These are phyloP conservation scores for Ecdyonurus torrentis DNA, from an alignment of 2,888 invertebrate genomes.

Conservation along the genomic window DNA sequence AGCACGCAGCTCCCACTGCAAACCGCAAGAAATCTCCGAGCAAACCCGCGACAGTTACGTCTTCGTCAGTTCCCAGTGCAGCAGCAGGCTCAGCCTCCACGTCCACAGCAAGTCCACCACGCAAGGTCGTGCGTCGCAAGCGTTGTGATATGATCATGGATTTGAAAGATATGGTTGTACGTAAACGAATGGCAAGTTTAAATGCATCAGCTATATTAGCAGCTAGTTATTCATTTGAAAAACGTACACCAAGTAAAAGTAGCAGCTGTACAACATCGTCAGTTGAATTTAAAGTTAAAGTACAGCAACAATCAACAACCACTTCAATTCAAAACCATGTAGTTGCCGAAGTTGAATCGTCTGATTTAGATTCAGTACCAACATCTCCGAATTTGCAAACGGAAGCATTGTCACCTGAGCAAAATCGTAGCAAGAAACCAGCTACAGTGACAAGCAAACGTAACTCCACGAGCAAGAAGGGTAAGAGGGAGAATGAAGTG, in stretches of 20 bases:
- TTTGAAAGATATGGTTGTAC: constrained; percentile 70
- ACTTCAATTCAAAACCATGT: neutral
- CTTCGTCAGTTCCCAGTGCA: no score
- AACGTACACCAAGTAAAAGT: constrained; percentile 20
- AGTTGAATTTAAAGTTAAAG: constrained; percentile 9
- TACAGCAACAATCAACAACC: constrained; percentile 25
- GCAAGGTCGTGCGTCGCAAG: constrained; percentile 29
- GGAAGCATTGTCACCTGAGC: no score
- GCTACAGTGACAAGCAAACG: constrained; percentile 15
- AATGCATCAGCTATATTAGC: constrained; percentile 82
- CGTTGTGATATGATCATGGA: constrained; percentile 52
- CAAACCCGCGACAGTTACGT: constrained; percentile 10
- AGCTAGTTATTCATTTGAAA: constrained; percentile 64
- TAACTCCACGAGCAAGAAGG: constrained; percentile 14
- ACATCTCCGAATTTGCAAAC: neutral
- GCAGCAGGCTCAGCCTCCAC: constrained; percentile 7
- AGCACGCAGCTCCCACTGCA: neutral
- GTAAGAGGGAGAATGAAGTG: constrained; percentile 17
- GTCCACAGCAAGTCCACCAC: constrained; percentile 24
- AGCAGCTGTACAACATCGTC: constrained; percentile 10
- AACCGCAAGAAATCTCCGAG: constrained; percentile 13
- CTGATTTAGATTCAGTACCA: neutral
- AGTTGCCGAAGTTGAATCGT: neutral
- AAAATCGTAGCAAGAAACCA: constrained; percentile 15
- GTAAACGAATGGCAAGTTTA: constrained; percentile 80